Conservation (phyloP, 2,797 vertebrate species). For the Phylloscopus collybita region DNA sequence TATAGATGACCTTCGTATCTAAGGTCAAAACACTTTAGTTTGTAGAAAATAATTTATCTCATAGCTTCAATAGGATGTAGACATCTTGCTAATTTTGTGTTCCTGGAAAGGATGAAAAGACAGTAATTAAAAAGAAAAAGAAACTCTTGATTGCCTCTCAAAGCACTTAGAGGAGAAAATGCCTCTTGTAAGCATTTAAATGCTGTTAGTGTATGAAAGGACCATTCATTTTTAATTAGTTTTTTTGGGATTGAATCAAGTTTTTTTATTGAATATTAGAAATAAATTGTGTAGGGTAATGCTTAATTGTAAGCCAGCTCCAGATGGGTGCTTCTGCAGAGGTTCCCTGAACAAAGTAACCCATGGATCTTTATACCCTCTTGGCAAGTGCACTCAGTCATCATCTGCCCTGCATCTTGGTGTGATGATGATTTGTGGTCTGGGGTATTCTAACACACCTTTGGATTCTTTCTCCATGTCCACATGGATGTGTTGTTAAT, state of each 20-base stretch:
- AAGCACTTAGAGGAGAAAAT: not conserved
- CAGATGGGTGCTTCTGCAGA: not conserved
- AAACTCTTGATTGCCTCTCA: conserved; percentile 14
- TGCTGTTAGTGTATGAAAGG: not conserved
- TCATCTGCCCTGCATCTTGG: not conserved
- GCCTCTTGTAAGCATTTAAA: not conserved
- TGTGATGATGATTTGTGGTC: not conserved
- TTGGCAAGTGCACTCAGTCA: too few species aligned
- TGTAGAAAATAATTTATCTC: not conserved
- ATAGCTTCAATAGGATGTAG: not conserved
- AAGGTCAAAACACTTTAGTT: not conserved
- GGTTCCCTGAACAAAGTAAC: not conserved
- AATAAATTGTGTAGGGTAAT: not conserved
- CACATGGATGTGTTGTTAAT: too few species aligned
- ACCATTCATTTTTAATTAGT: conserved; percentile 17
- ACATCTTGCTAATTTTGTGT: not conserved
- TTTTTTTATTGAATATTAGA: not conserved
- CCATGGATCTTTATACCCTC: too few species aligned
- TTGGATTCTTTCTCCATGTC: not conserved
- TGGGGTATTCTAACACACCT: not conserved
- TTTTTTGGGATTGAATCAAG: not conserved
- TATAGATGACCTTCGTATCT: not conserved
- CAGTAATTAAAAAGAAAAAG: conserved; percentile 32
- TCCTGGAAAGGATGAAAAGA: conserved; percentile 26
- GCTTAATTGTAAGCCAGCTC: not conserved